Evolutionary conservation across 2,797 vertebrate genomes (phyloP).

Genomic region (Cuniculus paca): DNA sequence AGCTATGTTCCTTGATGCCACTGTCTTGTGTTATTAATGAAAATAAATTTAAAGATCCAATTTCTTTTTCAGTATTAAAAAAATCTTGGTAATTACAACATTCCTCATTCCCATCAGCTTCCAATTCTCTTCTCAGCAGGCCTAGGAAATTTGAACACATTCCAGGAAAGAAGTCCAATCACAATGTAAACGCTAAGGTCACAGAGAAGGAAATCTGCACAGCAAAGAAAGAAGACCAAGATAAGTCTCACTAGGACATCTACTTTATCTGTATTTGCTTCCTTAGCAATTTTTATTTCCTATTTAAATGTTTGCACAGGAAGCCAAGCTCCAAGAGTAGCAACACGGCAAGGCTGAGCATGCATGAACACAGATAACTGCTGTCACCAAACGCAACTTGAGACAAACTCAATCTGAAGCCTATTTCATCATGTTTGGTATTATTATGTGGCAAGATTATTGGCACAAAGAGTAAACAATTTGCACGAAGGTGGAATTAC

Average conservation of each 20-base stretch:
- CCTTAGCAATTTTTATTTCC: constrained; percentile 55
- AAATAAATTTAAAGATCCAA: constrained; percentile 78
- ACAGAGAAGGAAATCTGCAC: background rate
- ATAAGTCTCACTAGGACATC: background rate
- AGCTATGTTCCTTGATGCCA: background rate
- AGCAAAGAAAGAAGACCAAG: background rate
- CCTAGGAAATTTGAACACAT: constrained; percentile 62
- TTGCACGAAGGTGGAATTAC: background rate
- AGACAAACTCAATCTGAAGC: background rate
- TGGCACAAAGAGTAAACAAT: background rate
- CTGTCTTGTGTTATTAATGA: constrained; percentile 68
- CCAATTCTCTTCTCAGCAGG: constrained; percentile 76
- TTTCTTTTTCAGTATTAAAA: constrained; percentile 75
- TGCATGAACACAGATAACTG: background rate
- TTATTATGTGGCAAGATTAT: background rate
- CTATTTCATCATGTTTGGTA: background rate
- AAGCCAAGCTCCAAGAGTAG: background rate
- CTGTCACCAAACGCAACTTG: background rate
- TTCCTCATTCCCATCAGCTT: constrained; percentile 74
- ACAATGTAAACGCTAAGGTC: constrained; percentile 59
- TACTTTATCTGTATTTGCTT: background rate
- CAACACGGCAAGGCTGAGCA: background rate
- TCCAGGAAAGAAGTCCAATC: constrained; percentile 69
- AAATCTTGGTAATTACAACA: constrained; percentile 70
- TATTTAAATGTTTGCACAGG: background rate